A percentile compares a stretch with the other conserved stretches of the same genome.
Evolutionary conservation across 2,888 invertebrate genomes (phyloP).

Genomic region (Augiades crinisus): DNA sequence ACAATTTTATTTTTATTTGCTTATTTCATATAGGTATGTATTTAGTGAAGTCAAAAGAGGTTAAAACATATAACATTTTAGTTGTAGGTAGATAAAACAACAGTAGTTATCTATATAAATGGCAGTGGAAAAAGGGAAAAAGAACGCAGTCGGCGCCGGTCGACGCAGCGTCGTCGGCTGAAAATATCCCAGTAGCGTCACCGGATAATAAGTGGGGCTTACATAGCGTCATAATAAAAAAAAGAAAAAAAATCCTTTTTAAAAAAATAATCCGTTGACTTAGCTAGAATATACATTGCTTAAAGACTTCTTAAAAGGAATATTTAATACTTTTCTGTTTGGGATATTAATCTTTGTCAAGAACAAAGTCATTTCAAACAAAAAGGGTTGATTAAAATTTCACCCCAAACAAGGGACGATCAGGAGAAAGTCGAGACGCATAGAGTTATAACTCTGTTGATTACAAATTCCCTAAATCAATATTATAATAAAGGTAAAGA

Average conservation of each 20-base stretch:
- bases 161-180: slow-evolving; percentile 48
- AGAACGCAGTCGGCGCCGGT: slow-evolving; percentile 51
- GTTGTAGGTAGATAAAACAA: slow-evolving; percentile 18
- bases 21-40: too few relatives aligned
- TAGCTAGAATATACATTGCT: too few relatives aligned
- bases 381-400: slow-evolving; percentile 25
- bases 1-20: too few relatives aligned
- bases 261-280: too few relatives aligned
- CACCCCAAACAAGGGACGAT: slow-evolving; percentile 15
- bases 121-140: slow-evolving; percentile 46
- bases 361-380: slow-evolving; percentile 23
- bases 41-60: too few relatives aligned
- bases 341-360: slow-evolving; percentile 20
- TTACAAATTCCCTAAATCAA: slow-evolving; percentile 9
- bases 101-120: slow-evolving; percentile 38
- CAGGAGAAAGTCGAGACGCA: background rate
- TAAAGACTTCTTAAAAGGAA: too few relatives aligned
- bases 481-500: background rate
- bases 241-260: too few relatives aligned
- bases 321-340: slow-evolving; percentile 13
- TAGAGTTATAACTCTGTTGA: slow-evolving; percentile 7
- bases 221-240: too few relatives aligned
- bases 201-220: slow-evolving; percentile 34
- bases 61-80: slow-evolving; percentile 1
- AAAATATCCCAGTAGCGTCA: slow-evolving; percentile 55